phyloP scores from a whole-genome alignment of 2,888 invertebrate genomes.

The Pristionchus arcanus region DNA sequence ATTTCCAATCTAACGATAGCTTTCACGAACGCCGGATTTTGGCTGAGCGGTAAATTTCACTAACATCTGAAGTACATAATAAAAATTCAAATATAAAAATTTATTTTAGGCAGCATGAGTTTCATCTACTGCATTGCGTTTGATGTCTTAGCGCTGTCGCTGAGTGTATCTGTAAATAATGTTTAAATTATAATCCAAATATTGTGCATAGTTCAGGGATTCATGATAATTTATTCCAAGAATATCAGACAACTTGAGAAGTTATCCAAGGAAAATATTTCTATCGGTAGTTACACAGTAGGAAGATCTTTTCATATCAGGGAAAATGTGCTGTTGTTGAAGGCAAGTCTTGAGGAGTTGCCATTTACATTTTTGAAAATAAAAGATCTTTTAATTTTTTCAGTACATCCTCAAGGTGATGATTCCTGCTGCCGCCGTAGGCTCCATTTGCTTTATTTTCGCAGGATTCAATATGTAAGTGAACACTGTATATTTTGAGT shows the following conservation, averaged over 20 bases:
- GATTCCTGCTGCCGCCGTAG: background rate
- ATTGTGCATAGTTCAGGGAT: background rate
- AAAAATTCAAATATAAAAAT: background rate
- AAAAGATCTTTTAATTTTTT: background rate
- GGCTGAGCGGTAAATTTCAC: background rate
- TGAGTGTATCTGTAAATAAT: background rate
- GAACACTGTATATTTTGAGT: background rate
- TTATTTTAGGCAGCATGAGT: background rate
- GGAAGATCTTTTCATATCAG: constrained; percentile 10
- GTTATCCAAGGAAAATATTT: background rate
- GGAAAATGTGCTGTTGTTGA: background rate
- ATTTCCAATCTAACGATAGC: background rate
- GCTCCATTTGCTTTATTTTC: background rate
- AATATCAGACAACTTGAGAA: background rate
- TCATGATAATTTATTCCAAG: background rate
- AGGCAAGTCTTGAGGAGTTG: background rate
- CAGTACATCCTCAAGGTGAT: background rate
- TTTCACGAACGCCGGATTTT: background rate
- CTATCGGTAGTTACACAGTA: background rate
- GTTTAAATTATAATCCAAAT: too few species aligned
- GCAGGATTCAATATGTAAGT: background rate
- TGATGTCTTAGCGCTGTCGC: background rate
- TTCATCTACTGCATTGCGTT: background rate
- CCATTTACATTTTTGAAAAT: background rate
- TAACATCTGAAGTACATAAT: background rate